Percentiles rank a stretch among this genome's conserved stretches.
Evolutionary conservation across 2,113 vertebrate species (phyloP).

Genomic region (Alaudala cheleensis): DNA sequence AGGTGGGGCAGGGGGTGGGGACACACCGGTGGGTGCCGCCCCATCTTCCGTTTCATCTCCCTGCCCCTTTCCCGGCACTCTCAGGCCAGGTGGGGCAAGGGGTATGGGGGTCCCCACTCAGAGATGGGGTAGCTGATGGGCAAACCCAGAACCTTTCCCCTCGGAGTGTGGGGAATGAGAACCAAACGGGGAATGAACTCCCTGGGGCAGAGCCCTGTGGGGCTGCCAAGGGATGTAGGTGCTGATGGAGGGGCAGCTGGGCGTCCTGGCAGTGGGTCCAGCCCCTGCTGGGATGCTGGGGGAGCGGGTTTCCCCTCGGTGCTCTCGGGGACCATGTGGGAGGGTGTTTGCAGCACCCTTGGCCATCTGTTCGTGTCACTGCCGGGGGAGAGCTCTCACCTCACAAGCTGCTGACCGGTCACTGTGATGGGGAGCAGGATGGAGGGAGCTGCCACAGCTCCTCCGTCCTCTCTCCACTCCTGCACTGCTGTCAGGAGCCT

Average conservation of each 20-base stretch:
- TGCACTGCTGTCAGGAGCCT: not conserved
- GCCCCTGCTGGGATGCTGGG: fast-evolving
- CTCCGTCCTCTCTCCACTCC: not conserved
- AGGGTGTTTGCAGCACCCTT: not conserved
- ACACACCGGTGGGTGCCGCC: fast-evolving
- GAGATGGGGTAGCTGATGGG: not conserved
- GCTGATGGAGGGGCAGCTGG: not conserved
- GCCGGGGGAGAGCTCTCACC: not conserved
- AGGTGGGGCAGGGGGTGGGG: not conserved
- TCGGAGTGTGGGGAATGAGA: fast-evolving
- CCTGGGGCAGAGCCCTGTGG: not conserved
- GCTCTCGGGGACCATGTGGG: fast-evolving
- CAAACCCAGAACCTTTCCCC: not conserved
- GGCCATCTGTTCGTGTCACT: not conserved
- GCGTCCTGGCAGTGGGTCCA: not conserved
- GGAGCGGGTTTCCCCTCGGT: not conserved
- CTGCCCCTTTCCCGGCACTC: fast-evolving
- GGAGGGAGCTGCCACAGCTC: fast-evolving
- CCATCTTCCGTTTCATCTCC: not conserved
- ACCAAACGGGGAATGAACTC: not conserved
- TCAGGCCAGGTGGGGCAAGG: fast-evolving
- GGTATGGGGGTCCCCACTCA: fast-evolving
- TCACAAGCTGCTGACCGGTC: slow-evolving; percentile 39
- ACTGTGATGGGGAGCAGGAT: slow-evolving; percentile 52
- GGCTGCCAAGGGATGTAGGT: not conserved